phyloP scores from a whole-genome alignment of 2,797 vertebrate species.

The Sebastes taczanowskii region DNA sequence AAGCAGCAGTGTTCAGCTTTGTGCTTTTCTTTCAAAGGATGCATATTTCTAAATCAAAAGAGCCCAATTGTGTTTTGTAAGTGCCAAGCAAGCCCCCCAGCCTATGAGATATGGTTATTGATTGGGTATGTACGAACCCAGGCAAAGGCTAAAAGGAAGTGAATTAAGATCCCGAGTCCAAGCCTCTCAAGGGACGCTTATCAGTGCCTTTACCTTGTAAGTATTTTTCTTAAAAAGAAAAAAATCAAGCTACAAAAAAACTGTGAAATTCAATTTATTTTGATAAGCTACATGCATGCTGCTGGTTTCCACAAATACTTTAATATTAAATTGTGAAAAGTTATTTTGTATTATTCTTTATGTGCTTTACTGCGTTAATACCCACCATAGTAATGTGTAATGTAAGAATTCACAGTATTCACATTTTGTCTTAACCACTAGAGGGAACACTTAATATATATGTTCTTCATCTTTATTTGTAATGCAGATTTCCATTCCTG shows the following conservation, averaged over 20 bases:
- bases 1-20: constrained; percentile 92
- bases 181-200: constrained; percentile 97
- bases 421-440: constrained; percentile 27
- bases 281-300: constrained; percentile 73
- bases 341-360: neutral
- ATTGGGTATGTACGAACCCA: constrained; percentile 88
- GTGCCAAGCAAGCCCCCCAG: constrained; percentile 79
- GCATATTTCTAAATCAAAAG: constrained; percentile 97
- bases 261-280: constrained; percentile 53
- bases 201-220: constrained; percentile 94
- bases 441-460: constrained; percentile 26
- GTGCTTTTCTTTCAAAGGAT: constrained; percentile 99
- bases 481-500: neutral
- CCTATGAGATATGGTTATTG: constrained; percentile 98
- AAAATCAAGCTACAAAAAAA: constrained; percentile 71
- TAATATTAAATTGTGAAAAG: neutral
- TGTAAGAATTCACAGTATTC: neutral
- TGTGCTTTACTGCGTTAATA: constrained; percentile 6
- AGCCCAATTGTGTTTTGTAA: constrained; percentile 94
- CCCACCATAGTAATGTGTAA: neutral
- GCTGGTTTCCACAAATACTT: constrained; percentile 52
- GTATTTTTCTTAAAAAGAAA: constrained; percentile 87
- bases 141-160: constrained; percentile 91
- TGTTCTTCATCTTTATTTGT: neutral
- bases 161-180: constrained; percentile 96